Evolutionary conservation across 2,797 vertebrate species (phyloP).

Genomic region (Argyrosomus regius): DNA sequence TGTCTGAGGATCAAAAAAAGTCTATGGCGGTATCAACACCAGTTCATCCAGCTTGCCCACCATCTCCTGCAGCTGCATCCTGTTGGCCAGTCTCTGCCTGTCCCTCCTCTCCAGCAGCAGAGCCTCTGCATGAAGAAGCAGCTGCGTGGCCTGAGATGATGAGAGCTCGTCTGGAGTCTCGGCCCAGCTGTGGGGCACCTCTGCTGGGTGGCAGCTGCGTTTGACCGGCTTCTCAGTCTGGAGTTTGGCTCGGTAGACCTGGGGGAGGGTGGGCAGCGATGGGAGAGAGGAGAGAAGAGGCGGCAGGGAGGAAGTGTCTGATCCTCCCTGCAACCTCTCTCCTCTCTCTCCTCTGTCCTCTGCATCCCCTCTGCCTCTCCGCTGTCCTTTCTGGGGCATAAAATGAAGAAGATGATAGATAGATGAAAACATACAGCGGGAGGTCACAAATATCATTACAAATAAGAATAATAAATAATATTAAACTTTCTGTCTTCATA

Average conservation of each 20-base stretch:
- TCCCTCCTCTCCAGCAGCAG: constrained; percentile 59
- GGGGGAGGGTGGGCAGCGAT: neutral
- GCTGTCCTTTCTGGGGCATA: constrained; percentile 35
- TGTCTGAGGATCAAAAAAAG: neutral
- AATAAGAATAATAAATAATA: neutral
- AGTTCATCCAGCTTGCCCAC: constrained; percentile 50
- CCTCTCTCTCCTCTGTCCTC: constrained; percentile 4
- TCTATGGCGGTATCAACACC: constrained; percentile 72
- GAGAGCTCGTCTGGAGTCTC: constrained; percentile 19
- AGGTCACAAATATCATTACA: neutral
- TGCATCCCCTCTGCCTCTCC: neutral
- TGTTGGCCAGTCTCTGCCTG: constrained; percentile 53
- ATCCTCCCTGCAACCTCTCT: neutral
- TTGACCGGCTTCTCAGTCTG: neutral
- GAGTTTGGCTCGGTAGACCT: constrained; percentile 53
- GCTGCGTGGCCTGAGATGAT: constrained; percentile 9
- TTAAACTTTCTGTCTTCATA: neutral
- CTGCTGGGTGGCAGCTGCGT: neutral
- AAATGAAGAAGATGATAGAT: neutral
- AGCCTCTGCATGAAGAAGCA: constrained; percentile 55
- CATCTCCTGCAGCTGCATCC: constrained; percentile 68
- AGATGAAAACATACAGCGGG: neutral
- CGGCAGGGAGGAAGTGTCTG: neutral
- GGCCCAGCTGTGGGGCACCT: fast-evolving
- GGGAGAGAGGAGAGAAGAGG: constrained; percentile 1